A percentile compares a stretch with the other conserved stretches of the same genome.
These are phyloP conservation scores for Acanthosepion esculentum DNA, from an alignment of 2,888 invertebrate species.

Conservation along the genomic window DNA sequence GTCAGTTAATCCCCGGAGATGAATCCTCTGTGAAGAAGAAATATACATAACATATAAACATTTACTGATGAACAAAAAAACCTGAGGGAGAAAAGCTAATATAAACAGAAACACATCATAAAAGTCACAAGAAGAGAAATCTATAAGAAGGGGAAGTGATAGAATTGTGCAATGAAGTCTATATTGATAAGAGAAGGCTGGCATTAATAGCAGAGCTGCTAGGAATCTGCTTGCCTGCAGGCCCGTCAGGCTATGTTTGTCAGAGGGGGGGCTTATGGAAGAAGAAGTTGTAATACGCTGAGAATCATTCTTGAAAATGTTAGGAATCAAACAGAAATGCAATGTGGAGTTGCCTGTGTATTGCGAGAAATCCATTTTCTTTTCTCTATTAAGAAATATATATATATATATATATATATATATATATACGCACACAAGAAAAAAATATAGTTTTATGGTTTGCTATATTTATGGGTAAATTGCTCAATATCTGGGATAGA, in stretches of 20 bases:
- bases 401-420: neutral
- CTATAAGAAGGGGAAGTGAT: neutral
- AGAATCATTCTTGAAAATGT: neutral
- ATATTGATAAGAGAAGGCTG: neutral
- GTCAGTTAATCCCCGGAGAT: too few relatives aligned
- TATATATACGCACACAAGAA: too few relatives aligned
- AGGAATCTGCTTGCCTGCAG: neutral
- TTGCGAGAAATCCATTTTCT: neutral
- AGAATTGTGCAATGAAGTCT: conserved; percentile 17
- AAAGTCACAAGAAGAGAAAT: neutral
- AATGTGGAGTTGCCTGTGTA: neutral
- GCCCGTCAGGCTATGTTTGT: neutral
- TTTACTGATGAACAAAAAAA: neutral
- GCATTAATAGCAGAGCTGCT: neutral
- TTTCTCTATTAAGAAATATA: neutral
- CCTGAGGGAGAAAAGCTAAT: neutral
- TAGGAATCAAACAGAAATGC: neutral
- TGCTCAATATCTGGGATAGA: too few relatives aligned
- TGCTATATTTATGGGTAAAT: too few relatives aligned
- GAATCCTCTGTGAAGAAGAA: too few relatives aligned
- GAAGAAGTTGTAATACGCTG: neutral
- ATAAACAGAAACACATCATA: neutral
- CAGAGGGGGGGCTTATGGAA: neutral
- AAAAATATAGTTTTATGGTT: too few relatives aligned
- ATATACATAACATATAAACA: neutral